phyloP scores from a whole-genome alignment of 2,113 vertebrate species.

The Pogonocichla stellata region DNA sequence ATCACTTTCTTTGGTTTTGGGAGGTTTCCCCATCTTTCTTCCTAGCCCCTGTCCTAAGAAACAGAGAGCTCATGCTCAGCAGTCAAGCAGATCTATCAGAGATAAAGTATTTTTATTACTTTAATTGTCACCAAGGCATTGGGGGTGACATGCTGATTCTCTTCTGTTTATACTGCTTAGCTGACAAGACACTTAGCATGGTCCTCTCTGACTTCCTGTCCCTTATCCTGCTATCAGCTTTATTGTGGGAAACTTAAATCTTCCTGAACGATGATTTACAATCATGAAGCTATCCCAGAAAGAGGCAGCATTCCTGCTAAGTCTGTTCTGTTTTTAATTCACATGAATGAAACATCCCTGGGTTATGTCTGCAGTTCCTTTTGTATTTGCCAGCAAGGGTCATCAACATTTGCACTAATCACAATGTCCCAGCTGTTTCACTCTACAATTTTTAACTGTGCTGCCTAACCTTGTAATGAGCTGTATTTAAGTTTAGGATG shows the following conservation, averaged over 20 bases:
- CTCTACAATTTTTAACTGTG: slow-evolving; percentile 37
- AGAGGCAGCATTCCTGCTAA: not conserved
- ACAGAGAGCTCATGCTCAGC: not conserved
- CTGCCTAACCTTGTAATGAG: slow-evolving; percentile 51
- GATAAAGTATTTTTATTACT: not conserved
- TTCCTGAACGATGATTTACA: not conserved
- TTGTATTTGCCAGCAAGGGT: not conserved
- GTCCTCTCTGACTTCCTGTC: not conserved
- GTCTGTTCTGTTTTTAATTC: not conserved
- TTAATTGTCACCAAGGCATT: not conserved
- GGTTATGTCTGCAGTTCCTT: not conserved
- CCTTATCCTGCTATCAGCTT: not conserved
- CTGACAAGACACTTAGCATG: not conserved
- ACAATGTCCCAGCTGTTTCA: not conserved
- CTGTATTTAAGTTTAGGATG: slow-evolving; percentile 52
- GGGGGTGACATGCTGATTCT: not conserved
- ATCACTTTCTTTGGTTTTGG: not conserved
- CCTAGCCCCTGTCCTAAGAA: not conserved
- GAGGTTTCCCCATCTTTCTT: not conserved
- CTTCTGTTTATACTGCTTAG: not conserved
- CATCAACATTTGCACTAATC: slow-evolving; percentile 25
- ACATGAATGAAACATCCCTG: not conserved
- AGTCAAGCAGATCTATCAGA: not conserved
- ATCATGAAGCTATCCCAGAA: not conserved
- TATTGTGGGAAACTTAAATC: not conserved